These are phyloP conservation scores for Zophobas atratus DNA, from an alignment of 1,140 invertebrate genomes.

Conservation along the genomic window DNA sequence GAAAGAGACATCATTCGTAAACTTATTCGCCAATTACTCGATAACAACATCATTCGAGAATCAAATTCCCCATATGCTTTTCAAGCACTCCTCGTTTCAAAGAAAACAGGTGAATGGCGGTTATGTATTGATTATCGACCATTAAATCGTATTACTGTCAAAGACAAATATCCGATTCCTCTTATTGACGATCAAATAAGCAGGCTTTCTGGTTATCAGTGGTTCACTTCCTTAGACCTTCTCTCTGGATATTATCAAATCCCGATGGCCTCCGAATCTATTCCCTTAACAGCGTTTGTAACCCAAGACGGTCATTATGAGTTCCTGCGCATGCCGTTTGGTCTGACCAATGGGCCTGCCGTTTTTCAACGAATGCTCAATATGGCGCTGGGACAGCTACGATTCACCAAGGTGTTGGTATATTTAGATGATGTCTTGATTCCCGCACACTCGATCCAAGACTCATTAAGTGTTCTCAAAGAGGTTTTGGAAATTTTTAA, in stretches of 20 bases:
- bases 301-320: constrained; percentile 61
- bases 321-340: constrained; percentile 66
- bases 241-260: constrained; percentile 68
- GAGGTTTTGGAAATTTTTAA: constrained; percentile 10
- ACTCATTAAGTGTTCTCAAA: neutral
- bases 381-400: constrained; percentile 25
- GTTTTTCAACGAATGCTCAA: constrained; percentile 66
- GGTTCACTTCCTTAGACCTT: constrained; percentile 66
- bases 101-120: no score
- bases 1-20: no score
- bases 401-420: constrained; percentile 53
- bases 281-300: constrained; percentile 69
- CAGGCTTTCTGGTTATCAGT: constrained; percentile 62
- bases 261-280: constrained; percentile 61
- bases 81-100: no score
- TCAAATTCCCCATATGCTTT: no score
- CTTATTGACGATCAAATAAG: constrained; percentile 66
- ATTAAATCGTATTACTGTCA: neutral
- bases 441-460: constrained; percentile 26
- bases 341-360: constrained; percentile 65
- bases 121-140: no score
- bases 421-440: constrained; percentile 64
- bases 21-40: no score
- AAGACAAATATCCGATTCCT: constrained; percentile 53
- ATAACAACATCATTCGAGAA: no score